Percentiles rank a stretch among this genome's conserved stretches.
Evolutionary conservation across 2,797 vertebrate genomes (phyloP).

Genomic region (Lutjanus campechanus): DNA sequence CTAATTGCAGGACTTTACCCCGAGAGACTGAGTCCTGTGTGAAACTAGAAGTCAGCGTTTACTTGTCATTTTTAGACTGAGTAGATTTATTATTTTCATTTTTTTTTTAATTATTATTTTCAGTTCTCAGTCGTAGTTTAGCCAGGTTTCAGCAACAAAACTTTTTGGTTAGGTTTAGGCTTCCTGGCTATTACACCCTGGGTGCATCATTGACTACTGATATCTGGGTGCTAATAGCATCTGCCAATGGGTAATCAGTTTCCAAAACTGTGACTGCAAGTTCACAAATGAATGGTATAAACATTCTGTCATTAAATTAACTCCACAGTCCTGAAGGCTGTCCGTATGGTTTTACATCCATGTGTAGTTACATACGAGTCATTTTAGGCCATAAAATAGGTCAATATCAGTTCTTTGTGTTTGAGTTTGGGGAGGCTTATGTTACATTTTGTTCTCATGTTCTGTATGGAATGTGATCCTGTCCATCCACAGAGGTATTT

Average conservation of each 20-base stretch:
- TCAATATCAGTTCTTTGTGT: slow-evolving; percentile 31
- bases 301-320: slow-evolving; percentile 35
- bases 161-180: too few relatives aligned
- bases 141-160: too few relatives aligned
- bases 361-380: slow-evolving; percentile 16
- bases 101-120: too few relatives aligned
- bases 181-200: too few relatives aligned
- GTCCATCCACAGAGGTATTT: slow-evolving; percentile 45
- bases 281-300: not conserved
- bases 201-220: too few relatives aligned
- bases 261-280: not conserved
- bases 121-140: too few relatives aligned
- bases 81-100: too few relatives aligned
- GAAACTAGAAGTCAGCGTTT: too few relatives aligned
- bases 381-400: slow-evolving; percentile 33
- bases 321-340: slow-evolving; percentile 13
- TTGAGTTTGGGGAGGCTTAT: slow-evolving; percentile 29
- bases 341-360: slow-evolving; percentile 15
- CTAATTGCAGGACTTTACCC: too few relatives aligned
- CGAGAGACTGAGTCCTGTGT: too few relatives aligned
- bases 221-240: too few relatives aligned
- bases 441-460: slow-evolving; percentile 18
- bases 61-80: too few relatives aligned
- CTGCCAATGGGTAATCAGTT: not conserved
- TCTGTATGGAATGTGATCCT: slow-evolving; percentile 35